Evolutionary conservation across 2,797 vertebrate genomes (phyloP).

Genomic region (Myotis myotis): DNA sequence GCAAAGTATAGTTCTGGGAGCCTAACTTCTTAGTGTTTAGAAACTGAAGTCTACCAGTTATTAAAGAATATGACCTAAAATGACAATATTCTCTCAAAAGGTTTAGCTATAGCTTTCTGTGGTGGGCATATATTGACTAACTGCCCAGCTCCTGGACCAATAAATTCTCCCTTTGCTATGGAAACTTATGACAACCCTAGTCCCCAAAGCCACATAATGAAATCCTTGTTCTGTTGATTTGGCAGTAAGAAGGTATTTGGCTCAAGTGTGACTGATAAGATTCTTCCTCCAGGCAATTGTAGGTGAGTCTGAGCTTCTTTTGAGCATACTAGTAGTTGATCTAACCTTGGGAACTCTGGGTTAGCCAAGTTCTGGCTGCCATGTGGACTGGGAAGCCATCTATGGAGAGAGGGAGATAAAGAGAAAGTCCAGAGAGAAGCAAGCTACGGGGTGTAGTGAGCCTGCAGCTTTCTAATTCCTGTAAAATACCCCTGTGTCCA

Average conservation of each 20-base stretch:
- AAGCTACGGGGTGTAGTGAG: neutral
- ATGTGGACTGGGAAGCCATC: neutral
- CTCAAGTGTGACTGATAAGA: neutral
- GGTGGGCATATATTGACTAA: neutral
- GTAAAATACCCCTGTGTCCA: neutral
- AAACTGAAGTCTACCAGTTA: neutral
- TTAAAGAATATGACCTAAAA: neutral
- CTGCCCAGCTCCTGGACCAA: neutral
- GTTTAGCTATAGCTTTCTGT: neutral
- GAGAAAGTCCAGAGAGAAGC: neutral
- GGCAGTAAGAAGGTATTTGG: neutral
- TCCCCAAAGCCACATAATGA: neutral
- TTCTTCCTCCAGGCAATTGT: neutral
- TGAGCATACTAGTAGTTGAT: neutral
- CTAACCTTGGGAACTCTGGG: neutral
- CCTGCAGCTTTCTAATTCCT: neutral
- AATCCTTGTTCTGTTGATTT: constrained; percentile 17
- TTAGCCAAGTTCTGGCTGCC: neutral
- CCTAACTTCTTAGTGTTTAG: neutral
- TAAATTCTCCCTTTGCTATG: neutral
- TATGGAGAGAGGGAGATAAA: neutral
- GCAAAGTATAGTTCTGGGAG: neutral
- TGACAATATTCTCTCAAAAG: neutral
- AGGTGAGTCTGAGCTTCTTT: neutral
- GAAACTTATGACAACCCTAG: neutral